Evolutionary conservation across 2,113 vertebrate genomes (phyloP).

Genomic region (Paracyprichromis sp.): DNA sequence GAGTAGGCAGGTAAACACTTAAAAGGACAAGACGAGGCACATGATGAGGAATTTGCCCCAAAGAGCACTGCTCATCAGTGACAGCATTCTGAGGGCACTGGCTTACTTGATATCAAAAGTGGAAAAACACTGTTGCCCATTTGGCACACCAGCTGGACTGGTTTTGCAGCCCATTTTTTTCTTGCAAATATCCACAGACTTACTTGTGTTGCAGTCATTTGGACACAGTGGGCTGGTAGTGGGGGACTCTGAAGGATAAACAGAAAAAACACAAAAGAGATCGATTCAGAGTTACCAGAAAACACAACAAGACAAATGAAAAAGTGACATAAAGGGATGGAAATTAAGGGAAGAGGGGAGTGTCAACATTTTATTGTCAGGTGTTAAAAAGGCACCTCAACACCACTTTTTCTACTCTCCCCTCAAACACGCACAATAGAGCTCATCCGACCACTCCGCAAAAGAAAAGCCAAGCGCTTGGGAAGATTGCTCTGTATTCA

Average conservation of each 20-base stretch:
- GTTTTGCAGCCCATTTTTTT: background rate
- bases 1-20: background rate
- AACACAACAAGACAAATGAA: background rate
- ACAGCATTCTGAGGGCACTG: background rate
- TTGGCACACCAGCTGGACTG: conserved; percentile 1
- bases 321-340: background rate
- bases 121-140: background rate
- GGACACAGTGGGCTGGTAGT: background rate
- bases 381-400: conserved; percentile 47
- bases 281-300: background rate
- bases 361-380: conserved; percentile 49
- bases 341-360: background rate
- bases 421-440: conserved; percentile 43
- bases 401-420: background rate
- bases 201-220: conserved; percentile 32
- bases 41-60: background rate
- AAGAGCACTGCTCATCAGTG: background rate
- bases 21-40: background rate
- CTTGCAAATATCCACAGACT: background rate
- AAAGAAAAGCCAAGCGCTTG: conserved; percentile 59
- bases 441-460: conserved; percentile 31
- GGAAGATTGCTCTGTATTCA: conserved; percentile 70
- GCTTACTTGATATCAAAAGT: background rate
- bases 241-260: background rate
- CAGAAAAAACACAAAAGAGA: background rate